A percentile compares a stretch with the other conserved stretches of the same genome.
Conservation (phyloP, 2,888 invertebrate genomes). For the Toxonevra muliebris region DNA sequence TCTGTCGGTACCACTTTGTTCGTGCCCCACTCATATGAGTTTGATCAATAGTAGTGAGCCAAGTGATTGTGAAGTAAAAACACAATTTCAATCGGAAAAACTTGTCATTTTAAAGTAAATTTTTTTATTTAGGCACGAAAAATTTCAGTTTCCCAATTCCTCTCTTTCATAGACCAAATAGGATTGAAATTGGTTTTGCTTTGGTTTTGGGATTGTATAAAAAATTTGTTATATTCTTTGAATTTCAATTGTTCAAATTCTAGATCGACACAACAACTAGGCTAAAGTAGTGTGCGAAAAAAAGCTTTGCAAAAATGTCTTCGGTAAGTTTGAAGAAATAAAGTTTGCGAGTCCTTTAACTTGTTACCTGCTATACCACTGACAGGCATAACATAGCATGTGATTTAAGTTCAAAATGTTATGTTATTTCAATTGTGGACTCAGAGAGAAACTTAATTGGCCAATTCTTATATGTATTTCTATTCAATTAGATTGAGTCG, state of each 20-base stretch:
- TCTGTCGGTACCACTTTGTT: no score
- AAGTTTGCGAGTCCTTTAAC: no score
- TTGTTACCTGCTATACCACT: no score
- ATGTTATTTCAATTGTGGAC: no score
- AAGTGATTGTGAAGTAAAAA: conserved; percentile 12
- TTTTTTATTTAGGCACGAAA: conserved; percentile 20
- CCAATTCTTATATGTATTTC: neutral
- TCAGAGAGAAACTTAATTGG: neutral
- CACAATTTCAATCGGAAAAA: conserved; percentile 12
- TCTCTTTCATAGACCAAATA: neutral
- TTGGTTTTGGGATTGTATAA: conserved; percentile 2
- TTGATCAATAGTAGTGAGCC: conserved; percentile 25
- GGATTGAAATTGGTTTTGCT: neutral
- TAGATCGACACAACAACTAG: neutral
- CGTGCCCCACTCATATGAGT: conserved; percentile 13
- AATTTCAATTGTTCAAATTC: neutral
- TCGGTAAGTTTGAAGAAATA: conserved; percentile 52
- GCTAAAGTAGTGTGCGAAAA: neutral
- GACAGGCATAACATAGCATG: no score
- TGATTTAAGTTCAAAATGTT: neutral
- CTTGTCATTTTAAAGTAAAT: conserved; percentile 8
- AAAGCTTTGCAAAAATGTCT: conserved; percentile 48
- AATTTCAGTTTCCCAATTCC: conserved; percentile 23
- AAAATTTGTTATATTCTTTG: neutral
- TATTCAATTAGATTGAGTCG: conserved; percentile 54